Evolutionary conservation across 2,113 vertebrate species (phyloP).

Genomic region (Gorilla gorilla): DNA sequence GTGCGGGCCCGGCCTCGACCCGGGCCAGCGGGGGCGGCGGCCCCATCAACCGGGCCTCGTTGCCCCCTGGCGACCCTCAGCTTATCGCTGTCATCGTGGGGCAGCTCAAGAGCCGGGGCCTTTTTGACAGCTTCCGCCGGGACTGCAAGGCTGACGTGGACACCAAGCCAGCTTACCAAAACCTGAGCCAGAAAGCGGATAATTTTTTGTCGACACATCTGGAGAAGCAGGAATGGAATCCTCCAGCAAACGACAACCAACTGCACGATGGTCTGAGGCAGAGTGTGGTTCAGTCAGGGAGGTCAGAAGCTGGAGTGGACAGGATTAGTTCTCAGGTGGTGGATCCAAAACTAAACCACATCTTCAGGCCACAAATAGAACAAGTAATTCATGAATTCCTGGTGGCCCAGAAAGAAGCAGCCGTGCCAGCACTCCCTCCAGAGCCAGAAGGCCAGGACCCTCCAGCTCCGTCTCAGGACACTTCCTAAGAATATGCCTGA

Average conservation of each 20-base stretch:
- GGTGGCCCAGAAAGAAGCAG: conserved; percentile 88
- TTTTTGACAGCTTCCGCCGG: conserved; percentile 96
- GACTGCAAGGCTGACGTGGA: conserved; percentile 97
- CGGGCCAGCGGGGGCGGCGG: conserved; percentile 70
- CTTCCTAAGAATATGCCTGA: conserved; percentile 85
- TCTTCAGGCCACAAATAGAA: conserved; percentile 96
- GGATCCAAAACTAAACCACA: conserved; percentile 93
- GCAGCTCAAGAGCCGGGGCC: conserved; percentile 96
- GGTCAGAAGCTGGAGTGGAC: conserved; percentile 95
- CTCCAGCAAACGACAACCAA: conserved; percentile 98
- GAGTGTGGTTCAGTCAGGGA: conserved; percentile 95
- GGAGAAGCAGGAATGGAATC: conserved; percentile 97
- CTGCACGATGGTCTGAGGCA: conserved; percentile 94
- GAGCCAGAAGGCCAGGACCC: conserved; percentile 90
- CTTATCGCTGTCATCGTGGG: conserved; percentile 95
- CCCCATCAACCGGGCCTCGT: conserved; percentile 81
- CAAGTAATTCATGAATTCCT: conserved; percentile 94
- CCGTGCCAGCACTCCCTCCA: conserved; percentile 82
- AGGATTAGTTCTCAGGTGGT: conserved; percentile 97
- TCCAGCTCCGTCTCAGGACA: conserved; percentile 87
- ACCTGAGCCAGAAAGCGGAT: conserved; percentile 97
- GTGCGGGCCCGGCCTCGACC: conserved; percentile 40
- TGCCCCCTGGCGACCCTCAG: conserved; percentile 94
- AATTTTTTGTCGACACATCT: conserved; percentile 96
- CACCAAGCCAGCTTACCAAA: conserved; percentile 98